Conservation (phyloP, 92 coral and sea anemone species). For the Muricea muricata region DNA sequence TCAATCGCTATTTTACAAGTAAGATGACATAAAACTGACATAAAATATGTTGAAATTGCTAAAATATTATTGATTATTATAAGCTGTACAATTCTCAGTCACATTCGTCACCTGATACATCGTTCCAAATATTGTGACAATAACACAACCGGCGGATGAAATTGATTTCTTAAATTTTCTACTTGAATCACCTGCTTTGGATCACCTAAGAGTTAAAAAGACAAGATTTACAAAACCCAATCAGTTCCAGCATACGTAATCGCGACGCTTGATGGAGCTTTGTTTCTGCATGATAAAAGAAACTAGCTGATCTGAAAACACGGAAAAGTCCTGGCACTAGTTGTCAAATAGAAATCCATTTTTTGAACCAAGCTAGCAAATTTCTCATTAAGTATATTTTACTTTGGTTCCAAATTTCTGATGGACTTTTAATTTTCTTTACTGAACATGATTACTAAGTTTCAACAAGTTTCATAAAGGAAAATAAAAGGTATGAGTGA, state of each 20-base stretch:
- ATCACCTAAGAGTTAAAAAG: slow-evolving; percentile 52
- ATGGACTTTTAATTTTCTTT: no score
- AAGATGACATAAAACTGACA: not conserved
- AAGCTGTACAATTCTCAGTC: not conserved
- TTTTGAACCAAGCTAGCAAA: no score
- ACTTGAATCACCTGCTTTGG: slow-evolving; percentile 80
- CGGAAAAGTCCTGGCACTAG: no score
- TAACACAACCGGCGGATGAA: slow-evolving; percentile 65
- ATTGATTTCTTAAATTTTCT: slow-evolving; percentile 62
- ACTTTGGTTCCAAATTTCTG: no score
- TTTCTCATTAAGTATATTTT: no score
- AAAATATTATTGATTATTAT: not conserved
- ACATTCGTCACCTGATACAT: slow-evolving; percentile 60
- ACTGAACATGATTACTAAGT: no score
- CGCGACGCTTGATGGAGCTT: not conserved
- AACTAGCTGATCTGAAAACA: no score
- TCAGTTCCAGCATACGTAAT: not conserved
- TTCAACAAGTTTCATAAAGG: no score
- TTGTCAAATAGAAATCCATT: no score
- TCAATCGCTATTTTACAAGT: not conserved
- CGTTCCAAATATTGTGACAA: slow-evolving; percentile 86
- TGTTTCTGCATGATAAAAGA: not conserved
- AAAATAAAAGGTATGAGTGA: no score
- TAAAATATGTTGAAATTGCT: not conserved
- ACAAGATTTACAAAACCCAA: not conserved